Conservation (phyloP, 2,888 invertebrate species). For the Eurytoma californica region DNA sequence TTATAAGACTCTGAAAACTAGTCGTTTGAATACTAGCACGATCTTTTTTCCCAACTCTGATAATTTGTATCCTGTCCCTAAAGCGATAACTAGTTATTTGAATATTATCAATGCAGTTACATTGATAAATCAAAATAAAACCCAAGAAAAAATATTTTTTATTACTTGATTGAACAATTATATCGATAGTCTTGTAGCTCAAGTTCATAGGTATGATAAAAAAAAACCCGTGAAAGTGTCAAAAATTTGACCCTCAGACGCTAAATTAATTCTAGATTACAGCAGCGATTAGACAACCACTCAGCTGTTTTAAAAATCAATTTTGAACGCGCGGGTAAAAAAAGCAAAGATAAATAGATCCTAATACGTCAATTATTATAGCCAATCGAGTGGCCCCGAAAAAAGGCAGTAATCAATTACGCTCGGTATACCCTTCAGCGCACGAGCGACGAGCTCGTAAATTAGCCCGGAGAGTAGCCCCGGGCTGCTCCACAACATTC, state of each 20-base stretch:
- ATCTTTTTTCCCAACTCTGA: not conserved
- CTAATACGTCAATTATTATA: not conserved
- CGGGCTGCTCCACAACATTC: conserved; percentile 2
- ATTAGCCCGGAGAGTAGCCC: not conserved
- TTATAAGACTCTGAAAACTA: not conserved
- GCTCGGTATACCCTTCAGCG: conserved; percentile 18
- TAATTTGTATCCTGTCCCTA: not conserved
- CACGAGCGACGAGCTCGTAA: conserved; percentile 3
- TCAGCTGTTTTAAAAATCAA: not conserved
- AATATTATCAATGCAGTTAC: too few relatives aligned
- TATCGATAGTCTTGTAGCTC: too few relatives aligned
- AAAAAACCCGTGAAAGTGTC: not conserved
- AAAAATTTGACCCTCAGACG: not conserved
- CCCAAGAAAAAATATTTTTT: too few relatives aligned
- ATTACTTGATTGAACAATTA: too few relatives aligned
- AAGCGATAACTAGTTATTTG: too few relatives aligned
- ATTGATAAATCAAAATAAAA: too few relatives aligned
- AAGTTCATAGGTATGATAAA: too few relatives aligned
- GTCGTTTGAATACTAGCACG: not conserved
- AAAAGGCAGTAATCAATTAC: conserved; percentile 35
- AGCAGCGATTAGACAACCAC: not conserved
- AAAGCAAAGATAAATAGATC: conserved; percentile 9
- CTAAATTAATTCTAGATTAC: not conserved
- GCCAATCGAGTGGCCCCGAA: not conserved
- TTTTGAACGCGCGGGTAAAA: not conserved